A percentile compares a stretch with the other conserved stretches of the same genome.
These are phyloP conservation scores for Seriola aureovittata DNA, from an alignment of 2,113 vertebrate species.

Conservation along the genomic window DNA sequence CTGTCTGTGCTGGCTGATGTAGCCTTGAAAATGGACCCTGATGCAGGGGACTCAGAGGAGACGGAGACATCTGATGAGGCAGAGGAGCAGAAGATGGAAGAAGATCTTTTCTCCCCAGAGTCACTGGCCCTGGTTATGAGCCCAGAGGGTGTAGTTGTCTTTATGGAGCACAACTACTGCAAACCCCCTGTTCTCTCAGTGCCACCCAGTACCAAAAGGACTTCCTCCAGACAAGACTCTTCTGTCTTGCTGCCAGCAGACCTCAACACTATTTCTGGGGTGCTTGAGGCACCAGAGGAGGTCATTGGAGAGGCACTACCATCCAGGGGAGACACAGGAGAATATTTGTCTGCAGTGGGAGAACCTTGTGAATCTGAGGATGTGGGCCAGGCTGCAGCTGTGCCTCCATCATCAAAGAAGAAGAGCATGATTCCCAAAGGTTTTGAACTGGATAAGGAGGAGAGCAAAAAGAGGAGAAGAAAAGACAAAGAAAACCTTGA, in stretches of 20 bases:
- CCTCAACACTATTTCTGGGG: conserved; percentile 82
- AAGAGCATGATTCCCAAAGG: conserved; percentile 69
- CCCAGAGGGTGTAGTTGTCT: conserved; percentile 78
- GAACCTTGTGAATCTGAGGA: conserved; percentile 70
- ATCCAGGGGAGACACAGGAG: conserved; percentile 66
- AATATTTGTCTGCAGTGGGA: conserved; percentile 62
- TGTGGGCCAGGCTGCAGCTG: conserved; percentile 31
- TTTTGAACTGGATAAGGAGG: conserved; percentile 68
- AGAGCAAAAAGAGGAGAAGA: conserved; percentile 81
- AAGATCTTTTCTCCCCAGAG: conserved; percentile 67
- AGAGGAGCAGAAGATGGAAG: conserved; percentile 86
- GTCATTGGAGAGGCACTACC: conserved; percentile 81
- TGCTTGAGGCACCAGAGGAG: conserved; percentile 87
- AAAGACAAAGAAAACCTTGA: conserved; percentile 85
- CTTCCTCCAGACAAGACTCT: conserved; percentile 75
- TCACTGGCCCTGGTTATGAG: conserved; percentile 61
- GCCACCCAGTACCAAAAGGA: conserved; percentile 60
- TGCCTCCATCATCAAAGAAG: conserved; percentile 72
- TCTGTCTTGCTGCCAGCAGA: conserved; percentile 80
- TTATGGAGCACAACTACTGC: conserved; percentile 93
- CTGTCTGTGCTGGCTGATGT: conserved; percentile 88
- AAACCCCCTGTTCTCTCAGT: conserved; percentile 75
- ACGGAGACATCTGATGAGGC: conserved; percentile 89
- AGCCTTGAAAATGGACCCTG: conserved; percentile 88
- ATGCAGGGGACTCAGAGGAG: conserved; percentile 87